Conservation (phyloP, 2,113 vertebrate genomes). For the Crotalus horridus region DNA sequence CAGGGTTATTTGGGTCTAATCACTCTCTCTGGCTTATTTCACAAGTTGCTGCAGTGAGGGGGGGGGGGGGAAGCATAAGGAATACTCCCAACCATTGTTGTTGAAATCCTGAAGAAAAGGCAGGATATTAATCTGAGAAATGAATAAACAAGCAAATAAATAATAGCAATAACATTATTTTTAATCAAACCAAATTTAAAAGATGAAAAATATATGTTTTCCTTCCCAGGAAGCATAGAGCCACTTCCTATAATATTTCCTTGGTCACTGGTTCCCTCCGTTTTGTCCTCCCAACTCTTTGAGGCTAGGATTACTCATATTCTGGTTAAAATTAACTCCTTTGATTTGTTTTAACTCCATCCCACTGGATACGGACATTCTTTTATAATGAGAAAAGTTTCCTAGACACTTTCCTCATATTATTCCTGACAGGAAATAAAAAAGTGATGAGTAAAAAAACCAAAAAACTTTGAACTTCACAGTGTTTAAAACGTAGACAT, state of each 20-base stretch:
- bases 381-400: conserved; percentile 5
- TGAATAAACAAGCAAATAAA: not conserved
- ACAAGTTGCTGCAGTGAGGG: not conserved
- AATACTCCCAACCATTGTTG: not conserved
- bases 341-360: not conserved
- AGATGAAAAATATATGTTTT: not conserved
- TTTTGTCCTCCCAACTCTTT: not conserved
- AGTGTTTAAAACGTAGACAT: not conserved
- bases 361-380: conserved; percentile 9
- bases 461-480: not conserved
- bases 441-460: not conserved
- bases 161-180: not conserved
- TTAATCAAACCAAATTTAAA: not conserved
- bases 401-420: not conserved
- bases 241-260: not conserved
- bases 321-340: conserved; percentile 20
- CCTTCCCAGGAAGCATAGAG: not conserved
- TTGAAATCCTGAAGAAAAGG: not conserved
- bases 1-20: not conserved
- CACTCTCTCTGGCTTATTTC: not conserved
- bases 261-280: not conserved
- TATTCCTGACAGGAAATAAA: not conserved
- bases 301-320: conserved; percentile 4
- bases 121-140: not conserved
- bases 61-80: not conserved